Conservation (phyloP, 2,888 invertebrate species). For the Epistrophe grossulariae region DNA sequence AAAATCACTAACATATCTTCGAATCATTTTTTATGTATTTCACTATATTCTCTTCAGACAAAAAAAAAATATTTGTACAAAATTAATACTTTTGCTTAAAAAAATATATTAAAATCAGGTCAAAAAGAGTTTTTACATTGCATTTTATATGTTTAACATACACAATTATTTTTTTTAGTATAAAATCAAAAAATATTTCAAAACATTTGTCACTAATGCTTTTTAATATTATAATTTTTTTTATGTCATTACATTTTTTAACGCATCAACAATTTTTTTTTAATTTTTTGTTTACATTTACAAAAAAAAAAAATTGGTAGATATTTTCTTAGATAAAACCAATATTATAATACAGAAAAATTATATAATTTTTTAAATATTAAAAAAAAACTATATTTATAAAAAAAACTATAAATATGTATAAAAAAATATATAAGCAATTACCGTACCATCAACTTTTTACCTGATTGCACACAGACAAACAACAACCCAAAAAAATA, state of each 20-base stretch:
- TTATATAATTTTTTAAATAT: conserved; percentile 51
- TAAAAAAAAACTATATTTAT: conserved; percentile 47
- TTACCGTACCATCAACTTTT: conserved; percentile 73
- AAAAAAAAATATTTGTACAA: conserved; percentile 40
- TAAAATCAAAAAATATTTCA: neutral
- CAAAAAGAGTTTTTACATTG: conserved; percentile 55
- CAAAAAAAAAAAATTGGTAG: conserved; percentile 25
- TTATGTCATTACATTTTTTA: neutral
- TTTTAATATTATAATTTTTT: conserved; percentile 6
- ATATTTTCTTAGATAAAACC: conserved; percentile 52
- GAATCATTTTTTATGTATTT: conserved; percentile 43
- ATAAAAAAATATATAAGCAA: conserved; percentile 63
- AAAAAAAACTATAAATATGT: conserved; percentile 56
- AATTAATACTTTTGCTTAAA: conserved; percentile 43
- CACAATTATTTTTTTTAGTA: neutral
- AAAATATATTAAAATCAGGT: conserved; percentile 55
- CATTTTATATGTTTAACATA: conserved; percentile 7
- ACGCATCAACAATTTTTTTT: conserved; percentile 43
- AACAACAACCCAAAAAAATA: conserved; percentile 78
- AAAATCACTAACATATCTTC: conserved; percentile 57
- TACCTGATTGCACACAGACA: conserved; percentile 80
- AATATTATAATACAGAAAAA: conserved; percentile 32
- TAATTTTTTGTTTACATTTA: conserved; percentile 26
- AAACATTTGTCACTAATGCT: conserved; percentile 51
- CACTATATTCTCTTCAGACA: conserved; percentile 27